These are phyloP conservation scores for Drosophila leonis DNA, from an alignment of 2,888 invertebrate genomes.

Conservation along the genomic window DNA sequence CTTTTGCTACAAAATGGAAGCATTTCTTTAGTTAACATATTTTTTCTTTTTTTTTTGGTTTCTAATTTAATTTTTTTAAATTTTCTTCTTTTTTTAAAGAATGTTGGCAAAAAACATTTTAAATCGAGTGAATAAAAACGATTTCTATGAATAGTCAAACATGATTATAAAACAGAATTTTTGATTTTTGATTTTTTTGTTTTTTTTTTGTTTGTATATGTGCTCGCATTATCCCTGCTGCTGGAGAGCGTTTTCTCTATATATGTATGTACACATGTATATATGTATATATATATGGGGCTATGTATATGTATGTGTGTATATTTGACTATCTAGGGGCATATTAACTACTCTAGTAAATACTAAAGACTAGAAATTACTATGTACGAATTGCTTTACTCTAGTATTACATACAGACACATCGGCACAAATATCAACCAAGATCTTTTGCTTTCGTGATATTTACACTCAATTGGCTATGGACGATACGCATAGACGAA, in stretches of 20 bases:
- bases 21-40: slow-evolving; percentile 36
- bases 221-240: slow-evolving; percentile 14
- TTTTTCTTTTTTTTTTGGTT: neutral
- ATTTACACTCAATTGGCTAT: slow-evolving; percentile 49
- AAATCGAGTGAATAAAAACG: slow-evolving; percentile 40
- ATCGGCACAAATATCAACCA: slow-evolving; percentile 33
- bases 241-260: slow-evolving; percentile 1
- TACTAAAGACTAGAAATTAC: slow-evolving; percentile 40
- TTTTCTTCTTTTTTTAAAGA: slow-evolving; percentile 15
- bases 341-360: slow-evolving; percentile 41
- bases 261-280: slow-evolving; percentile 20
- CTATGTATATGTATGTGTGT: slow-evolving; percentile 25
- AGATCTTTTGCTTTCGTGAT: slow-evolving; percentile 19
- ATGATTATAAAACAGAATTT: slow-evolving; percentile 25
- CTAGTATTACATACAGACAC: slow-evolving; percentile 36
- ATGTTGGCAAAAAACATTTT: slow-evolving; percentile 52
- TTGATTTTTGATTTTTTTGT: neutral
- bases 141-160: slow-evolving; percentile 37
- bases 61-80: slow-evolving; percentile 2
- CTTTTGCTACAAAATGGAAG: slow-evolving; percentile 76
- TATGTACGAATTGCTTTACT: slow-evolving; percentile 41
- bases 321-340: slow-evolving; percentile 50
- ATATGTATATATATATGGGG: slow-evolving; percentile 6
- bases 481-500: slow-evolving; percentile 37
- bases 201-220: neutral